Evolutionary conservation across 2,797 vertebrate species (phyloP), one percentile per base, ranked within the genome.

Genomic region (Cossypha niveicapilla): DNA sequence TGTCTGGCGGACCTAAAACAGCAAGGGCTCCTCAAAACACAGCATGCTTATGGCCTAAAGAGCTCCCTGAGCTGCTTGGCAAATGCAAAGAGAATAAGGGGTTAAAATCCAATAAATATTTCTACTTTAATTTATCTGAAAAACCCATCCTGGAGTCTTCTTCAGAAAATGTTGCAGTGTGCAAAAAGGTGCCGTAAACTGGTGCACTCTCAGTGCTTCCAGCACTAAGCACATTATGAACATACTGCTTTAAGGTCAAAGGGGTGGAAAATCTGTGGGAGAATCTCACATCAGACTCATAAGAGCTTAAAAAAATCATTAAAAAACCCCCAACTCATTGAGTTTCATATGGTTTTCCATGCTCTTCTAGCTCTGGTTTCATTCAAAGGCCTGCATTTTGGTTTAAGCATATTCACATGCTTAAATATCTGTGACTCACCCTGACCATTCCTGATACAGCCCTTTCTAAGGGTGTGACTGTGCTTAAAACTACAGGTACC

Each of bases 171-270:
- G 1, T 8, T 41, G 18, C 9, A 3, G 30, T 22, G 28, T 1
- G 1, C 32, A 67, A 63, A 83, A 53, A 71, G 18, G 65, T 61
- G n/a, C 12, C 17, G 2, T 15, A n/a, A 0, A 1, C 42, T 19
- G 15, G 34, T 21, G 41, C 24, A n/a, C 1, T 0, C 30, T 71
- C 0, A 0, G 65, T 1, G 3, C 11, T 91, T 53, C 54, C 56
- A 84, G 62, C 3, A 0, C 23, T 30, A 23, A 44, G 24, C 9
- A 25, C 23, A 4, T 72, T 28, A 34, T 44, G 70, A 58, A 32
- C 8, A 7, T 16, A 53, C 24, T 76, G 58, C 37, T 82, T 42
- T 66, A 78, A 87, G 67, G 91, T 78, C 77, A 70, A 50, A 86
- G 48, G 70, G 35, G n/a, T 6, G 53, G 18, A n/a, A 82, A 85